Evolutionary conservation across 2,888 invertebrate genomes (phyloP).

Genomic region (Archaeoteleia sp.): DNA sequence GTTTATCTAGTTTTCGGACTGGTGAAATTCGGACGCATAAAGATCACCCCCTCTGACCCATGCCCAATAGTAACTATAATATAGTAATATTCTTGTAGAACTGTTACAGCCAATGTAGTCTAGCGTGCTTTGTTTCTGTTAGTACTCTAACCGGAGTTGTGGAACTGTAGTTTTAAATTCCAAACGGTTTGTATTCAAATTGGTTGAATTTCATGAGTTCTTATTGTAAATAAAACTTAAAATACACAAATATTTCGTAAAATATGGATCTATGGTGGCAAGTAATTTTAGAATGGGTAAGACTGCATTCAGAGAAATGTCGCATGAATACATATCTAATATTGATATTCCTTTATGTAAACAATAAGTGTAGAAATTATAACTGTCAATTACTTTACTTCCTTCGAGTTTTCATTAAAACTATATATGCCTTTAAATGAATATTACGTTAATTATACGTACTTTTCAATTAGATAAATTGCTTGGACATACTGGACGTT

Average conservation of each 20-base stretch:
- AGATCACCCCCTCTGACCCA: too few relatives aligned
- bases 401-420: neutral
- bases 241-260: neutral
- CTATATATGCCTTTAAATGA: neutral
- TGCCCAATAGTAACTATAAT: too few relatives aligned
- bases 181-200: too few relatives aligned
- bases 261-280: constrained; percentile 46
- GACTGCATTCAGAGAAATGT: neutral
- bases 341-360: constrained; percentile 1
- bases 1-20: too few relatives aligned
- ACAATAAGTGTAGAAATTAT: constrained; percentile 1
- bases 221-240: too few relatives aligned
- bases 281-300: constrained; percentile 51
- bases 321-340: neutral
- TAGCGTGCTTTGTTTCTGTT: too few relatives aligned
- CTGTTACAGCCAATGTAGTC: too few relatives aligned
- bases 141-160: too few relatives aligned
- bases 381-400: neutral
- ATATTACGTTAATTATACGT: constrained; percentile 4
- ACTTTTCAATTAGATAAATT: constrained; percentile 31
- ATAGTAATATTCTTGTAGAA: too few relatives aligned
- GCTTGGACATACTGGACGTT: constrained; percentile 24
- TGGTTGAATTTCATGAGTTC: too few relatives aligned
- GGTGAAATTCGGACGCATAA: too few relatives aligned
- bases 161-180: too few relatives aligned